A percentile compares a stretch with the other conserved stretches of the same genome.
phyloP scores from a whole-genome alignment of 2,888 invertebrate species.

The Rotaria magnacalcarata region DNA sequence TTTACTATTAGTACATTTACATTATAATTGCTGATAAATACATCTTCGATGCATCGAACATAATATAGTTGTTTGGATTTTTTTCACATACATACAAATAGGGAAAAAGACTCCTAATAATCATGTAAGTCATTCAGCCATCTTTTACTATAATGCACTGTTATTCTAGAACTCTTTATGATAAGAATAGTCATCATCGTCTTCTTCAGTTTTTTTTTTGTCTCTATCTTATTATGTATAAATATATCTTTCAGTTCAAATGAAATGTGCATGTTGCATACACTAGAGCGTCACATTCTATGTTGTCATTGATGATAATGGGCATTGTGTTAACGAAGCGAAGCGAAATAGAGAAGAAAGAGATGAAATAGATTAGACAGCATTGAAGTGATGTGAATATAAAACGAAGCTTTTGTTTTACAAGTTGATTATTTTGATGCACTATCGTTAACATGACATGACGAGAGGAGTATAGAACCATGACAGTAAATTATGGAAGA shows the following conservation, averaged over 20 bases:
- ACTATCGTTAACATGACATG: slow-evolving; percentile 5
- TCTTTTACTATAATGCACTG: neutral
- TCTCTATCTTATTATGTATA: neutral
- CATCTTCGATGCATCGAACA: neutral
- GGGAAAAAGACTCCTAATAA: neutral
- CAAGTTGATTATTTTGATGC: neutral
- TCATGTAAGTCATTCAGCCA: neutral
- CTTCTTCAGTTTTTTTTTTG: neutral
- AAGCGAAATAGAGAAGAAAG: neutral
- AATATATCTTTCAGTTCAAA: neutral
- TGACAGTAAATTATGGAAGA: neutral
- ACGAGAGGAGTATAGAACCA: neutral
- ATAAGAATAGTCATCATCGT: neutral
- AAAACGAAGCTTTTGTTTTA: neutral
- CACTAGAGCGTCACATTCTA: neutral
- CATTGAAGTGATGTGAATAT: slow-evolving; percentile 9
- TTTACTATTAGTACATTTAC: neutral
- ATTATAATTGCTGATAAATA: neutral
- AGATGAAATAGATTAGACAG: slow-evolving; percentile 21
- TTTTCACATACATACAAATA: neutral
- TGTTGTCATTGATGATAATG: neutral
- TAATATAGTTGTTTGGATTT: neutral
- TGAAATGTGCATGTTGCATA: neutral
- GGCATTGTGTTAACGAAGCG: neutral
- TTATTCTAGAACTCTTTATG: neutral